Conservation (phyloP, 2,113 vertebrate genomes). For the Lagopus leucura region DNA sequence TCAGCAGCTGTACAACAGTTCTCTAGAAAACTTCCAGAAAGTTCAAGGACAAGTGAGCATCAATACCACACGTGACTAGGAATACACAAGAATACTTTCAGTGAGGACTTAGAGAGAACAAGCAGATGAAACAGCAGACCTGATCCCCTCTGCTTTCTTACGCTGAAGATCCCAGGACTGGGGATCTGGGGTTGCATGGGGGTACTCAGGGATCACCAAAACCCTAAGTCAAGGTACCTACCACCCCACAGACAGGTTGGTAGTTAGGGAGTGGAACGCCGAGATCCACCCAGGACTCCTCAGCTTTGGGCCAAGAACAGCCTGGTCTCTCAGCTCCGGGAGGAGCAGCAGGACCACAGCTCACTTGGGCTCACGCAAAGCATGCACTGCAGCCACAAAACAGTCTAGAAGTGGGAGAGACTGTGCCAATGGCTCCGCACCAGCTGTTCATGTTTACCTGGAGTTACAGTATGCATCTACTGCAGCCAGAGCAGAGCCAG, state of each 20-base stretch:
- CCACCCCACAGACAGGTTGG: neutral
- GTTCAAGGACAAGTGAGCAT: neutral
- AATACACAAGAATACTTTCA: neutral
- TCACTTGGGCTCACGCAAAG: neutral
- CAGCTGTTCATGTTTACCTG: neutral
- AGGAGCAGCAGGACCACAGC: rapidly evolving
- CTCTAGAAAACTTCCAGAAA: neutral
- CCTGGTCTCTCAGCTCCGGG: neutral
- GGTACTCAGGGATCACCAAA: rapidly evolving
- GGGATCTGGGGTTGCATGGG: neutral
- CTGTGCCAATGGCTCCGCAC: neutral
- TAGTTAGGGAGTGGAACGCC: neutral
- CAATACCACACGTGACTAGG: too few relatives aligned
- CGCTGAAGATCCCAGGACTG: neutral
- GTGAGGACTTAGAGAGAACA: neutral
- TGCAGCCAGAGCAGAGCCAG: neutral
- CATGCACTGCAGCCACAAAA: neutral
- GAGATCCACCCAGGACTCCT: neutral
- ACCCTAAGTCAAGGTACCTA: neutral
- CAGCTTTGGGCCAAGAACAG: neutral
- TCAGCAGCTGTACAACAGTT: neutral
- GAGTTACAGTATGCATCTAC: neutral
- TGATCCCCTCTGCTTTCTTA: too few relatives aligned
- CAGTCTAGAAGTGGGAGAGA: neutral
- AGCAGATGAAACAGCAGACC: neutral